phyloP scores from a whole-genome alignment of 2,797 vertebrate genomes.

The Esox masquinongy region DNA sequence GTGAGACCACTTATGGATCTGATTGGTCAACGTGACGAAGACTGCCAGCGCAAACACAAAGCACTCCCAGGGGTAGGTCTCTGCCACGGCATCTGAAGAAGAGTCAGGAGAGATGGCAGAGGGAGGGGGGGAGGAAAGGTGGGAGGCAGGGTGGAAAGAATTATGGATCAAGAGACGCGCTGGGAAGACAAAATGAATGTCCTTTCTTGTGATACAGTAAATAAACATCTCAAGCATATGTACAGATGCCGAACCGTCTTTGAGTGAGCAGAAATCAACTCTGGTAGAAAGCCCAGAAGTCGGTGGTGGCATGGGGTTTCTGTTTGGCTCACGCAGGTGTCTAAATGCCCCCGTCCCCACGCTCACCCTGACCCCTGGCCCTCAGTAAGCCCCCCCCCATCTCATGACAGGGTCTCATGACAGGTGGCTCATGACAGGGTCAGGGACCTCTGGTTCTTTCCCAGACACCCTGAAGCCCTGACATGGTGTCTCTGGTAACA shows the following conservation, averaged over 20 bases:
- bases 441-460: neutral
- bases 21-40: conserved; percentile 81
- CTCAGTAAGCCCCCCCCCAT: conserved; percentile 23
- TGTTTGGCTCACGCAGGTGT: neutral
- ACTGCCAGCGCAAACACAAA: conserved; percentile 75
- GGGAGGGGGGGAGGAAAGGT: neutral
- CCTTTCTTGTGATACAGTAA: neutral
- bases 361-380: conserved; percentile 41
- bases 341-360: too few relatives aligned
- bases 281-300: neutral
- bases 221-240: neutral
- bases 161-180: neutral
- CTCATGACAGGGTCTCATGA: too few relatives aligned
- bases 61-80: conserved; percentile 76
- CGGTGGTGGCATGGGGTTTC: neutral
- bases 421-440: too few relatives aligned
- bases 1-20: conserved; percentile 83
- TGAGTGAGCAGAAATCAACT: neutral
- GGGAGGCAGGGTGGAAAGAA: neutral
- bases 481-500: neutral
- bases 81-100: conserved; percentile 67
- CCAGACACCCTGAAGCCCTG: neutral
- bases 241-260: neutral
- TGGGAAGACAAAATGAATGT: neutral
- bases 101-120: conserved; percentile 1